Evolutionary conservation across 2,113 vertebrate species (phyloP).

Genomic region (Diadophis punctatus): DNA sequence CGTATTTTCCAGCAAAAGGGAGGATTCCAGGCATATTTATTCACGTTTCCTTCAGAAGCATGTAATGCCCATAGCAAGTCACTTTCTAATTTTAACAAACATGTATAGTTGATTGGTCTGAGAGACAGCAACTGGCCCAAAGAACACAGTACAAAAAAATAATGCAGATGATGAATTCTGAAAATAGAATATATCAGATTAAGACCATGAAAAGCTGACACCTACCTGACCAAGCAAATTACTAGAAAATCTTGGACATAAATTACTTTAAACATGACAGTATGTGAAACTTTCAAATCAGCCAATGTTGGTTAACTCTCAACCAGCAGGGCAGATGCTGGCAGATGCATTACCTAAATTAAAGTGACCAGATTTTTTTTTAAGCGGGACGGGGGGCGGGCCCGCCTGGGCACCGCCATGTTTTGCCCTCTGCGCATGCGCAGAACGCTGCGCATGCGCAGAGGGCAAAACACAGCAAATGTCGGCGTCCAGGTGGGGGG

Average conservation of each 20-base stretch:
- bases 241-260: background rate
- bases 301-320: background rate
- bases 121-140: background rate
- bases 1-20: background rate
- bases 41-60: background rate
- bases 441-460: too few species aligned
- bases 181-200: background rate
- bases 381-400: too few species aligned
- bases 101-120: background rate
- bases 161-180: background rate
- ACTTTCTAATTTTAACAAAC: background rate
- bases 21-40: background rate
- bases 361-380: too few species aligned
- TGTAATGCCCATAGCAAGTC: background rate
- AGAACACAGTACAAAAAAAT: background rate
- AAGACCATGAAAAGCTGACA: background rate
- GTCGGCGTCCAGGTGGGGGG: too few species aligned
- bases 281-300: background rate
- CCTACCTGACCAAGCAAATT: background rate
- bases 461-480: too few species aligned
- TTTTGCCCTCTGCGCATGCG: too few species aligned
- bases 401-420: too few species aligned
- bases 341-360: background rate
- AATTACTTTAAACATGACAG: background rate
- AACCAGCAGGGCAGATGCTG: background rate